These are phyloP conservation scores for Scaptomyza montana DNA, from an alignment of 1,140 invertebrate species.

Conservation along the genomic window DNA sequence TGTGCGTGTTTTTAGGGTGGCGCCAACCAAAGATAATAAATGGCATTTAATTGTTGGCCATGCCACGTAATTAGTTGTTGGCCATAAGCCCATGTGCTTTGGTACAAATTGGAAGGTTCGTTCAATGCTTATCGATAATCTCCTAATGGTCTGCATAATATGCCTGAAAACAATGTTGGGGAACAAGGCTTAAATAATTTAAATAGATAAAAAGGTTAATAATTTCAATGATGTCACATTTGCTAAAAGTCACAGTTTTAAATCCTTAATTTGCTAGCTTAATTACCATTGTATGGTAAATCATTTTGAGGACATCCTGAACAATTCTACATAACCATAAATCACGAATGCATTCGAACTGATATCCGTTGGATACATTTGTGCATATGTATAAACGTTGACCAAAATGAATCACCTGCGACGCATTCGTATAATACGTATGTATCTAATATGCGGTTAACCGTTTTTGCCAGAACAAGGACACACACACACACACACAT, in stretches of 20 bases:
- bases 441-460: conserved; percentile 68
- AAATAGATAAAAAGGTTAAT: neutral
- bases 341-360: conserved; percentile 18
- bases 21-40: conserved; percentile 68
- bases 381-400: conserved; percentile 8
- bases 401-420: conserved; percentile 46
- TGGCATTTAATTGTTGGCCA: conserved; percentile 70
- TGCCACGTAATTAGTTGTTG: conserved; percentile 56
- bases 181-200: no score
- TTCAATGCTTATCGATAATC: conserved; percentile 61
- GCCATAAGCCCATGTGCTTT: conserved; percentile 12
- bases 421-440: conserved; percentile 38
- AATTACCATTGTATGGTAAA: conserved; percentile 3
- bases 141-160: conserved; percentile 68
- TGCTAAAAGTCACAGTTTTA: no score
- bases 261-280: neutral
- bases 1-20: conserved; percentile 40
- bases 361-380: conserved; percentile 30
- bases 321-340: conserved; percentile 13
- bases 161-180: conserved; percentile 31
- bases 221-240: neutral
- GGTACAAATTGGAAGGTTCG: conserved; percentile 16
- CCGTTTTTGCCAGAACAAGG: conserved; percentile 40
- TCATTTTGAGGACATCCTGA: neutral
- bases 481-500: conserved; percentile 1